Evolutionary conservation across 2,113 vertebrate species (phyloP).

Genomic region (Bujurquina vittata): DNA sequence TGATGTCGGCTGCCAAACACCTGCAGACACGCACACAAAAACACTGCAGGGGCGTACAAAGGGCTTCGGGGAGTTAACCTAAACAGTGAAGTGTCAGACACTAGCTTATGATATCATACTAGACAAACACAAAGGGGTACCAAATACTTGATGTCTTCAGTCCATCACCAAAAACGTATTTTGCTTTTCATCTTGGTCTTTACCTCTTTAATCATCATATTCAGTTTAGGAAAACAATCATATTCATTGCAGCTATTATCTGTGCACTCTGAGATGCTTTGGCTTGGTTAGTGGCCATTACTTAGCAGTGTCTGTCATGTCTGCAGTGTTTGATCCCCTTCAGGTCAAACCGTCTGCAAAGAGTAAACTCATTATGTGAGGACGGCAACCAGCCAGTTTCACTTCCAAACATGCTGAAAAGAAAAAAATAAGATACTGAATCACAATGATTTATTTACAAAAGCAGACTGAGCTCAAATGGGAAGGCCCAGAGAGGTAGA

Average conservation of each 20-base stretch:
- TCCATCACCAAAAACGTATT: neutral
- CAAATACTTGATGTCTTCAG: neutral
- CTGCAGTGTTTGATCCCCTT: neutral
- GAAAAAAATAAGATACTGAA: neutral
- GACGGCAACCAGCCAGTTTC: neutral
- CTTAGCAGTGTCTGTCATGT: neutral
- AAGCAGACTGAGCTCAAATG: neutral
- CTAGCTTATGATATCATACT: constrained; percentile 16
- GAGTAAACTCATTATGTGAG: neutral
- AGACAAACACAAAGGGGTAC: constrained; percentile 11
- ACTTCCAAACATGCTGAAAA: neutral
- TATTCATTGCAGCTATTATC: neutral
- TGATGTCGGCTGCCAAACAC: constrained; percentile 44
- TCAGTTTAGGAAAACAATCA: neutral
- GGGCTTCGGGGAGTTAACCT: constrained; percentile 38
- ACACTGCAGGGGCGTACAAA: neutral
- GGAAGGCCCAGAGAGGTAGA: constrained; percentile 2
- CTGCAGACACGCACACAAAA: constrained; percentile 15
- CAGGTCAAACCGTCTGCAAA: neutral
- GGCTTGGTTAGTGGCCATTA: neutral
- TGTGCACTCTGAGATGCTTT: neutral
- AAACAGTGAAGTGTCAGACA: constrained; percentile 28
- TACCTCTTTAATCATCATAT: neutral
- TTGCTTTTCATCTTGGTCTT: neutral
- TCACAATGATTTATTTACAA: neutral